Evolutionary conservation across 2,888 invertebrate species (phyloP), one percentile per base, ranked within the genome.

Genomic region (Helobdella robusta): DNA sequence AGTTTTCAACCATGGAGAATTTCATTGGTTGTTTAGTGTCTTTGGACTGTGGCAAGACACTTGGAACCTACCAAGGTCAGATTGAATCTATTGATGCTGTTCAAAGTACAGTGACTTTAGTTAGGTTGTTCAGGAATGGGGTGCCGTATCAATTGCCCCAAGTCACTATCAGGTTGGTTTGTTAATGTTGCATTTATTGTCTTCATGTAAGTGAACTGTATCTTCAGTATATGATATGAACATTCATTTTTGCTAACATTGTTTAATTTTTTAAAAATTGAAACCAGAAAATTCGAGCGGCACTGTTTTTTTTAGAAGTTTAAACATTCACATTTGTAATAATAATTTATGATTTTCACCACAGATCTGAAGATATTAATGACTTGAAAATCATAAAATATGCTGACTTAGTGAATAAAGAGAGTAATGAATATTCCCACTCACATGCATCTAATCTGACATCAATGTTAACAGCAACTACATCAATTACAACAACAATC

Each of bases 71-170:
- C 77, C 91, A 91, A 80, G 89, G 86, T 20, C 83, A 84, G 74
- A 90, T 92, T 69, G 81, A 85, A 65, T 84, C 85, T 73, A 86
- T 89, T 32, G 87, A 88, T 73, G 85, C 85, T 61, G 81, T 82
- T 54, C 84, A 84, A 59, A 81, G 82, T 71, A 78, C 79, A 6
- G 84, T 92, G 70, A 87, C 88, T 1, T 83, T 92, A 66, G 84
- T 84, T 11, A 86, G 88, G 77, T 87, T 88, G 18, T 91, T 89
- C 78, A 85, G 88, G 70, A 89, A 92, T 82, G 91, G 91, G 20
- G 80, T 85, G 40, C 85, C 84, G 35, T 73, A 84, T 75, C 83
- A 84, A 69, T 81, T 84, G 61, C 81, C 83, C 30, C 83, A 84
- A 74, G 84, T 88, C 56, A 83, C 83, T 59, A 81, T 87, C 67